Conservation (phyloP, 2,797 vertebrate species). For the Limnodromus scolopaceus region DNA sequence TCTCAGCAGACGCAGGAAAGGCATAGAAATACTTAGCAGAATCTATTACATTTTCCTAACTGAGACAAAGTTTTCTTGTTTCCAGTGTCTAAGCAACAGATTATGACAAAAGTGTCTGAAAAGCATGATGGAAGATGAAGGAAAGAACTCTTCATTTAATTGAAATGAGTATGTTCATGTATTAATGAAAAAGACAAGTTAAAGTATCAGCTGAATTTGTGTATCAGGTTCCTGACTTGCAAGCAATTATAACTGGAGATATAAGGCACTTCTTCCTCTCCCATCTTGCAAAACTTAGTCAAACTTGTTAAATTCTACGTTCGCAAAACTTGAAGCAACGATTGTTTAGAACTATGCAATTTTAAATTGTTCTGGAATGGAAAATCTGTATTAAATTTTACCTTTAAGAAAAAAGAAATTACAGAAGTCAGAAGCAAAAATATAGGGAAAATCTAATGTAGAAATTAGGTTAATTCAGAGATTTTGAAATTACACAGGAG, state of each 20-base stretch:
- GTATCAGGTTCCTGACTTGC: not conserved
- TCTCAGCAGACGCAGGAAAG: not conserved
- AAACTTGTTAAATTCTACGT: not conserved
- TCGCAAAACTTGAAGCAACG: not conserved
- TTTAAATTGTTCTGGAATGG: not conserved
- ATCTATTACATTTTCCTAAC: not conserved
- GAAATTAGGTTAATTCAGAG: not conserved
- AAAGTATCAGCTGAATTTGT: not conserved
- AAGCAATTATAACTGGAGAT: not conserved
- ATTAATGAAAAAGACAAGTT: not conserved
- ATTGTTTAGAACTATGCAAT: not conserved
- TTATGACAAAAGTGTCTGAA: not conserved
- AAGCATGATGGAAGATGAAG: not conserved
- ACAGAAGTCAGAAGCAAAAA: not conserved
- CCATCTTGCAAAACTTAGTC: not conserved
- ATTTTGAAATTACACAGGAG: not conserved
- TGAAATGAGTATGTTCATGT: not conserved
- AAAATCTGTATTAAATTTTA: not conserved
- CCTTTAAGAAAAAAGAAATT: not conserved
- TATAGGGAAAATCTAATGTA: not conserved
- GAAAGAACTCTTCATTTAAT: not conserved
- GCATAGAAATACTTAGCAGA: not conserved
- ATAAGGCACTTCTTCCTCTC: not conserved
- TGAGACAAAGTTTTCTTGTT: not conserved
- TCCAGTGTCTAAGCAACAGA: constrained; percentile 5